Evolutionary conservation across 2,113 vertebrate species (phyloP), one percentile per base, ranked within the genome.

Genomic region (Cromileptes altivelis): DNA sequence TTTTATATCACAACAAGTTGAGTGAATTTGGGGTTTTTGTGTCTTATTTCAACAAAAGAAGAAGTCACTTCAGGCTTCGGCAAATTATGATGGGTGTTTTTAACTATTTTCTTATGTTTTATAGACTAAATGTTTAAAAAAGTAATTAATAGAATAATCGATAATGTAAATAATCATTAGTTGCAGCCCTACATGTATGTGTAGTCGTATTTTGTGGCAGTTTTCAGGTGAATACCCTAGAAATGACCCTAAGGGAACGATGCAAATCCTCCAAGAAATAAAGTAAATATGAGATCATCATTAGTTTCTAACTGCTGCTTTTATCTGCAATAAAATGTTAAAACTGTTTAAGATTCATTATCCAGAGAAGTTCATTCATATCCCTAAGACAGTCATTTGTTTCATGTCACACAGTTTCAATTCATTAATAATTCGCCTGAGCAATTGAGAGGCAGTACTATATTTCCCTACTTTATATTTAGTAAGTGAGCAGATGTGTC

Each of bases 381-480:
- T 40, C 7, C 56, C 42, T 33, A 25, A 80, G 78, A 82, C 61
- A 56, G 57, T 47, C 57, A 88, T 83, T 68, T 58, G 62, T 77
- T 85, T 77, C 52, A 58, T 75, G 63, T 78, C 58, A 50, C 19
- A 1, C 79, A 47, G 23, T 80, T 85, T 86, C 50, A 80, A 82
- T 79, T 71, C 19, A 80, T 88, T 78, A 90, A 84, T 89, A 88
- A 89, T 88, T 78, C 62, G 45, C 47, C 75, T 0, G 12, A 78
- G 42, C 64, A 45, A 70, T 75, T 63, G 70, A 70, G 75, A 60
- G 55, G 78, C 30, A 49, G 68, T 62, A 87, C 58, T 70, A 40
- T 70, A 67, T 82, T 87, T 77, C 65, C 21, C 63, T 49, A 8
- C 78, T 87, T 88, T 87, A 77, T 81, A 85, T 86, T 88, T 80